Base-by-base conservation (phyloP, 92 coral and sea anemone species). In the Epizoanthus rinbou region DNA sequence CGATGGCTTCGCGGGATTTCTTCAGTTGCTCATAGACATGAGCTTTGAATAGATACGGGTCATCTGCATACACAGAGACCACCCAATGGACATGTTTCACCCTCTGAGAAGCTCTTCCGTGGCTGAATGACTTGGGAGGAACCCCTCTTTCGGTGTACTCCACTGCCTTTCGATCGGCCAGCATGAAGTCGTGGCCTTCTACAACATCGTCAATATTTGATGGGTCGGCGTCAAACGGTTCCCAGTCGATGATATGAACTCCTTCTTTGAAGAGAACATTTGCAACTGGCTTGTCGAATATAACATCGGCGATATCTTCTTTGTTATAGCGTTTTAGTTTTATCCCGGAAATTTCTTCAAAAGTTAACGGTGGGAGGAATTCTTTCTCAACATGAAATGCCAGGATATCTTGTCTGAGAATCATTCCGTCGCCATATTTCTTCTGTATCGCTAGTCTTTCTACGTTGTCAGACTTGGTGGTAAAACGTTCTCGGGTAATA, bases 381-480 rank as follows among this genome's bases (percentile, higher is more conserved):
- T 92, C 90, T 65, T 84, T 86, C 85, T 73, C 54, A 75, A 89
- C 88, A 85, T 95, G 88, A 85, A 83, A 93, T 3, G 98, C 98
- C 75, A 95, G 83, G 65, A 95, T 91, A 19, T 92, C 98, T 73
- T 92, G 91, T 68, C 94, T 93, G 16, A 91, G 89, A 59, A 93
- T 90, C 67, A 86, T 92, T 22, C 91, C 88, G 80, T 95, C 98
- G 1, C 95, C 95, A 62, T 88, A 69, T 65, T 94, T 95, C 79
- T 94, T 94, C 87, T 93, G 98, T 33, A 95, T 91, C 52, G 98
- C 95, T 41, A 95, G 88, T 45, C 98, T 95, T 59, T 94, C 90
- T 66, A 95, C 88, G 86, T 95, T 95, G 73, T 94, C 95, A 1
- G 98, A 95, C 85, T 93, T 95, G 16, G 98, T 95, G 3, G 98